Percentiles rank a stretch among this genome's conserved stretches.
Conservation (phyloP, 1,140 invertebrate species). For the Bombus confusus region DNA sequence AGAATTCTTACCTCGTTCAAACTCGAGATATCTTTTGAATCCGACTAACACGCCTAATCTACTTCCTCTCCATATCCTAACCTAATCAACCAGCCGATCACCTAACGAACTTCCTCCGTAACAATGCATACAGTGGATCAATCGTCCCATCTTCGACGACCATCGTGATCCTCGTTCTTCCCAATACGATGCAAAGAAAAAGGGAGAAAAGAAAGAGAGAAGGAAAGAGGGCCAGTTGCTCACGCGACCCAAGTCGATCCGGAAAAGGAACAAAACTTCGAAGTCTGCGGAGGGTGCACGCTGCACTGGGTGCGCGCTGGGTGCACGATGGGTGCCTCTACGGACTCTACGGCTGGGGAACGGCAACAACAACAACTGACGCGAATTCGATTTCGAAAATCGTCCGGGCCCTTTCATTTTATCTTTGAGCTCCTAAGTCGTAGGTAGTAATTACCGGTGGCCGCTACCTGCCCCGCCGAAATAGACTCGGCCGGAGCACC, state of each 20-base stretch:
- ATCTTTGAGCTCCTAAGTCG: conserved; percentile 74
- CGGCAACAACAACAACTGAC: conserved; percentile 45
- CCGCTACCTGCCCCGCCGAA: conserved; percentile 80
- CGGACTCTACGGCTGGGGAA: neutral
- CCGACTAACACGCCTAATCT: neutral
- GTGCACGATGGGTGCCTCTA: neutral
- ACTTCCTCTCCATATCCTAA: neutral
- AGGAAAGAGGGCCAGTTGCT: conserved; percentile 28
- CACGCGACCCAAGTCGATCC: conserved; percentile 46
- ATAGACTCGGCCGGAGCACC: conserved; percentile 78
- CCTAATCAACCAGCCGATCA: neutral
- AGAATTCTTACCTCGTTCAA: too few species aligned
- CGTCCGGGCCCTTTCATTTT: conserved; percentile 71
- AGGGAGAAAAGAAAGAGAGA: neutral
- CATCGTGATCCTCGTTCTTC: neutral
- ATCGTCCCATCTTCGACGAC: conserved; percentile 25
- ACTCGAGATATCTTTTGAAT: neutral
- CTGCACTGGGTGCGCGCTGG: neutral
- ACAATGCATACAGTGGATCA: neutral
- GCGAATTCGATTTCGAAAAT: conserved; percentile 72
- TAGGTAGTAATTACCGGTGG: conserved; percentile 82
- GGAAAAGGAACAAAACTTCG: conserved; percentile 44
- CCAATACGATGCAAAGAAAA: neutral
- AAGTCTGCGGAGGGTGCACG: neutral
- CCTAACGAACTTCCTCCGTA: neutral